Evolutionary conservation across 1,140 invertebrate genomes (phyloP).

Genomic region (Zaprionus kolodkinae): DNA sequence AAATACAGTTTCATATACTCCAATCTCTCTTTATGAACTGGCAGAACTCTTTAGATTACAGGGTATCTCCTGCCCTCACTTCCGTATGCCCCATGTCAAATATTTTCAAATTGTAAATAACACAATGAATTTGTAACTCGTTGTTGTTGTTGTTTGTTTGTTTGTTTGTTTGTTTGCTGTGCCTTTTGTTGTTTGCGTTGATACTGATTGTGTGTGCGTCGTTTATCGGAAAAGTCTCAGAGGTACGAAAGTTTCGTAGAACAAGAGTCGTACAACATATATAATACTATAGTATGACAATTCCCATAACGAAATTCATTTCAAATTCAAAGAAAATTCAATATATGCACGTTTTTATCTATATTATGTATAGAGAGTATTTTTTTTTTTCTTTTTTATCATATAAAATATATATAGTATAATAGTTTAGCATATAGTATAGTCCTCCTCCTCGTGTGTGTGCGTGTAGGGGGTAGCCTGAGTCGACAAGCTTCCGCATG

Average conservation of each 20-base stretch:
- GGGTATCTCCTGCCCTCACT: neutral
- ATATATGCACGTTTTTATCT: neutral
- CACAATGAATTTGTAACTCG: constrained; percentile 11
- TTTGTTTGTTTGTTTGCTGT: neutral
- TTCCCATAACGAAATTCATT: neutral
- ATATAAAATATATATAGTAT: too few species aligned
- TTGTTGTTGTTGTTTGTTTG: neutral
- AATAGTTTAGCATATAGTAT: neutral
- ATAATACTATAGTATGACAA: neutral
- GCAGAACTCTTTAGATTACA: neutral
- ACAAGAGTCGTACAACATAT: neutral
- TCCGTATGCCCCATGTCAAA: neutral
- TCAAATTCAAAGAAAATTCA: neutral
- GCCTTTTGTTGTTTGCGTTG: neutral
- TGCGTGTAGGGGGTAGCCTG: neutral
- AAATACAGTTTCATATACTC: too few species aligned
- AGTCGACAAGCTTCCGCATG: constrained; percentile 13
- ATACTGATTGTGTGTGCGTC: neutral
- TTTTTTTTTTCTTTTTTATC: too few species aligned
- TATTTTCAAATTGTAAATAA: constrained; percentile 14
- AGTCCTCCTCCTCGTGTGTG: neutral
- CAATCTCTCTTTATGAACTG: too few species aligned
- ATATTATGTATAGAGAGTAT: neutral
- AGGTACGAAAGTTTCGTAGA: neutral
- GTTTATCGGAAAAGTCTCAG: neutral